Percentiles rank a stretch among this genome's conserved stretches.
Conservation (phyloP, 2,113 vertebrate genomes). For the Onychostoma macrolepis region DNA sequence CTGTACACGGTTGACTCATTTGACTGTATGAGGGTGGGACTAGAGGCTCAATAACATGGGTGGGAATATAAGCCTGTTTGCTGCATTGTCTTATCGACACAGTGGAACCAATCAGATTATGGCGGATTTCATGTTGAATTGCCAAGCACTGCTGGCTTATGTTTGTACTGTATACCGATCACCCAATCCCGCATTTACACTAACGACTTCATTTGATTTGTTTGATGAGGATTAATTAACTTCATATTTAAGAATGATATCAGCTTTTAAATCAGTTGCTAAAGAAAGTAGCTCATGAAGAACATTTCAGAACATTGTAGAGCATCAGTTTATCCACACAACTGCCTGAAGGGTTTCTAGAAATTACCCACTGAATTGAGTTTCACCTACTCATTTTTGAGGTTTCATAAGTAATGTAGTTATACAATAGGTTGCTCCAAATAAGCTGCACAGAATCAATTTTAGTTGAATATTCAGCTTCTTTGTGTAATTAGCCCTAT, state of each 20-base stretch:
- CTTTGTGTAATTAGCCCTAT: background rate
- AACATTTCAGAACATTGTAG: constrained; percentile 1
- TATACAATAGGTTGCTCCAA: background rate
- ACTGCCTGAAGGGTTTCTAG: constrained; percentile 3
- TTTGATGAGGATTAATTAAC: constrained; percentile 15
- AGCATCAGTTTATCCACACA: background rate
- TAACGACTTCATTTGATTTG: constrained; percentile 12
- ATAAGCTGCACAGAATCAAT: background rate
- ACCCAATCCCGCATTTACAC: constrained; percentile 11
- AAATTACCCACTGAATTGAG: constrained; percentile 10
- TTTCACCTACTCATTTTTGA: constrained; percentile 4
- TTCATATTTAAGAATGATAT: constrained; percentile 3
- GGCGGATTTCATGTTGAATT: constrained; percentile 39
- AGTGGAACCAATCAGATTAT: constrained; percentile 47
- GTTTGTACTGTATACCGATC: constrained; percentile 5
- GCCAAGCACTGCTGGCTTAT: constrained; percentile 33
- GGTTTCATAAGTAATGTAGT: background rate
- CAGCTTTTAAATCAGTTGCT: background rate
- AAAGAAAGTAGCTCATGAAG: background rate
- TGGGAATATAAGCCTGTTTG: constrained; percentile 43
- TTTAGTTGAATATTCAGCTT: background rate
- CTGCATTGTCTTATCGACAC: constrained; percentile 44
- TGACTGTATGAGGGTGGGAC: constrained; percentile 20
- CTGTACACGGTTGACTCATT: constrained; percentile 21
- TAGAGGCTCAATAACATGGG: constrained; percentile 44